Evolutionary conservation across 2,797 vertebrate genomes (phyloP), one percentile per base, ranked within the genome.

Genomic region (Ceryle rudis): DNA sequence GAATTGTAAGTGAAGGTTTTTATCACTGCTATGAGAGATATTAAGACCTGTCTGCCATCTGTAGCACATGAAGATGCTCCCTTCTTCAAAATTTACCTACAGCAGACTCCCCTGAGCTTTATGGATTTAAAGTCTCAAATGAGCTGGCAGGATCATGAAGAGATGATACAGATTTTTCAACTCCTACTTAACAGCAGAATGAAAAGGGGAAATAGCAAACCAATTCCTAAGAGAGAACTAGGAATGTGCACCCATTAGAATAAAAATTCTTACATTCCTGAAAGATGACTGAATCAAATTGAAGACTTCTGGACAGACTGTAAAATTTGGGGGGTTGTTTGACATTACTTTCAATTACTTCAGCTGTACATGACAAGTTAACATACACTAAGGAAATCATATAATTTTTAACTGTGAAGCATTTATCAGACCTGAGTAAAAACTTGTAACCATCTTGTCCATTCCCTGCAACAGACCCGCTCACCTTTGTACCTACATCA

Each of bases 321-420:
- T 54, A 54, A 80, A 55, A 81, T 61, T 11, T 51, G 13, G 19
- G n/a, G 1, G 5, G 8, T 54, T 42, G 29, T 66, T 41, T 91
- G 22, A 88, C 13, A 14, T 47, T 57, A 72, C 11, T 86, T 72
- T 80, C 54, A 22, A 52, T 46, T 26, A 49, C 44, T 74, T 67
- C 1, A 1, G 39, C 60, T 0, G 0, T 54, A 64, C 26, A 5
- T 23, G 23, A 31, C 33, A 52, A 25, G 21, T 79, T 39, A 83
- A 49, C n/a, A 41, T 42, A 55, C 21, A 46, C 33, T 35, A n/a
- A 64, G 25, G 49, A 15, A 51, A 51, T 51, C 33, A 22, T 18
- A 11, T 16, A 8, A 46, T 42, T 92, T 66, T 54, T 60, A 83
- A 61, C 52, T 31, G 51, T 26, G 49, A 52, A 62, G 18, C 8